phyloP scores from a whole-genome alignment of 2,797 vertebrate genomes.

The Odontamblyopus rebecca region DNA sequence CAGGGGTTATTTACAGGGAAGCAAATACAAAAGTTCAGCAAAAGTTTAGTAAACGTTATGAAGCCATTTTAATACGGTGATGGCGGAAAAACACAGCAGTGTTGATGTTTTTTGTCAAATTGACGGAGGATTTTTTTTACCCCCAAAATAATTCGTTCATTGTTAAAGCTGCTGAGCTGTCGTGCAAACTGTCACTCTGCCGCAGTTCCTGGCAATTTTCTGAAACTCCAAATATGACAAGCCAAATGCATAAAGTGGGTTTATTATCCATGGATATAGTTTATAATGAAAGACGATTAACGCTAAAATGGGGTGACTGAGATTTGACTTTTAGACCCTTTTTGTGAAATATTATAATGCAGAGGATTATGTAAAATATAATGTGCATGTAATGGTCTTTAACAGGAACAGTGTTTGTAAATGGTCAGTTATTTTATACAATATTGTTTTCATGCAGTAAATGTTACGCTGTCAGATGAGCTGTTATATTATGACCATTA shows the following conservation, averaged over 20 bases:
- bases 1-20: neutral
- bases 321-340: constrained; percentile 28
- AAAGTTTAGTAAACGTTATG: neutral
- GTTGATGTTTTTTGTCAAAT: constrained; percentile 23
- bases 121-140: constrained; percentile 10
- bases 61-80: neutral
- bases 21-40: constrained; percentile 12
- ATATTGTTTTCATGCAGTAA: no score
- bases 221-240: constrained; percentile 38
- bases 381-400: neutral
- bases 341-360: constrained; percentile 1
- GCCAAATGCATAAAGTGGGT: constrained; percentile 37
- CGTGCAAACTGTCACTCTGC: constrained; percentile 39
- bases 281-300: constrained; percentile 45
- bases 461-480: neutral
- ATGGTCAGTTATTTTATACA: neutral
- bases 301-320: constrained; percentile 29
- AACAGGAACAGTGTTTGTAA: neutral
- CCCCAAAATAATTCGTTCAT: constrained; percentile 18
- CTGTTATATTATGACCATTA: neutral
- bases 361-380: neutral
- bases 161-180: constrained; percentile 44
- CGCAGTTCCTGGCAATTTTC: constrained; percentile 34
- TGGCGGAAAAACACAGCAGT: neutral
- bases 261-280: constrained; percentile 34